Base-by-base conservation (phyloP, 2,888 invertebrate genomes). In the Leptopilina drosophilae region DNA sequence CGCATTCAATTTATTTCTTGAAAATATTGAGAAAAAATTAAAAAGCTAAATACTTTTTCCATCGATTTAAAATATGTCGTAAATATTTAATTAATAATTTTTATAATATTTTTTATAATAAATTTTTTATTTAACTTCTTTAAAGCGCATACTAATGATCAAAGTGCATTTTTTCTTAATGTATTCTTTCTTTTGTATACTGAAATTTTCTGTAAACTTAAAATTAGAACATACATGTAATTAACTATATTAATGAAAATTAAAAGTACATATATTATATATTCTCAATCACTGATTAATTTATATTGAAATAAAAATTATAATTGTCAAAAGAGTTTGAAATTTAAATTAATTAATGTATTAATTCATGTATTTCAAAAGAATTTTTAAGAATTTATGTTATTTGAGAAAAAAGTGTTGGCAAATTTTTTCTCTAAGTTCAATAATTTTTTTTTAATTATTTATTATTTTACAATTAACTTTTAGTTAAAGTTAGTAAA, bases 81-180 rank as follows among this genome's bases (percentile, higher is more conserved):
- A 33, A 33, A 33, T 59, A 7, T 15, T 59, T 4, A 5, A n/a
- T 8, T 59, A 59, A 15, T 8, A 20, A 9, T 62, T 62, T 8
- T 8, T 42, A 42, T 9, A n/a, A n/a, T 8, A 20, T 20, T 62
- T 62, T 8, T 8, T 42, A 42, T 9, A n/a, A n/a, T n/a, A n/a
- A n/a, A 15, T 1, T 59, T 59, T 59, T 59, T 59, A 62, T 42
- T 42, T 42, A 8, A 33, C 20, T 8, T 20, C 20, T 0, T 5
- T 62, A 20, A 62, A 62, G 20, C 15, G 33, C 69, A 53, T 20
- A 53, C 14, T 53, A 49, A n/a, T 53, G 69, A 69, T 14, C 20
- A 12, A 53, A 69, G 53, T 49, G 69, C 53, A 69, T 53, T 69
- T 69, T 69, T 69, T 69, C 33, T 26, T 49, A 15, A 69, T 69